Base-by-base conservation (phyloP, 2,888 invertebrate species). In the Entomobrya multifasciata region DNA sequence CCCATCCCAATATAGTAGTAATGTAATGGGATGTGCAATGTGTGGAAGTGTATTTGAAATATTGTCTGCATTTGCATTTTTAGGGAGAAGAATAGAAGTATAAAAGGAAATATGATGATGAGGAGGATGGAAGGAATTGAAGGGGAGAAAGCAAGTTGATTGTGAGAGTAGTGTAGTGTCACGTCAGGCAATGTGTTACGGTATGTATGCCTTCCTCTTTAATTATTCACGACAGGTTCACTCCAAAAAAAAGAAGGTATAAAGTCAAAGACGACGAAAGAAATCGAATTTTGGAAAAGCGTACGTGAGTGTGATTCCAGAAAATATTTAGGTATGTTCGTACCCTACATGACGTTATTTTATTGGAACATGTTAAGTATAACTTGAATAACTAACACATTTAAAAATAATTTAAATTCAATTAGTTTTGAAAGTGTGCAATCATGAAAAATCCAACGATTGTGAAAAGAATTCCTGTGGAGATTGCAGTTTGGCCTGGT, bases 181-280 rank as follows among this genome's bases (percentile, higher is more conserved):
- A 36, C 36, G 36, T 4, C 8, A 36, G 36, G 8, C 8, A 36
- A n/a, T n/a, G n/a, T n/a, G 57, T 44, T 72, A 57, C 57, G 17
- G 44, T 36, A 81, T 81, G 81, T 80, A 72, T 81, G 67, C 22
- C 55, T 25, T 36, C 81, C 72, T 72, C 81, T 55, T 81, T 81
- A 72, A 81, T 70, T 81, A 81, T 81, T 81, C 72, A 81, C 81
- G 41, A 52, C 36, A 67, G 44, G 80, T 44, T 81, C 72, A 41
- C 36, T 72, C 57, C 13, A 67, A 36, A 67, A 44, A 67, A n/a
- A n/a, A n/a, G 49, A 74, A n/a, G 47, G 52, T n/a, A n/a, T 30
- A 27, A 79, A 65, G 65, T 79, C 62, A 65, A 62, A 67, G 57
- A 60, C 44, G 77, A 76, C 30, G 70, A 15, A 70, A 5, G 52